Evolutionary conservation across 2,113 vertebrate genomes (phyloP).

Genomic region (Columba janthina): DNA sequence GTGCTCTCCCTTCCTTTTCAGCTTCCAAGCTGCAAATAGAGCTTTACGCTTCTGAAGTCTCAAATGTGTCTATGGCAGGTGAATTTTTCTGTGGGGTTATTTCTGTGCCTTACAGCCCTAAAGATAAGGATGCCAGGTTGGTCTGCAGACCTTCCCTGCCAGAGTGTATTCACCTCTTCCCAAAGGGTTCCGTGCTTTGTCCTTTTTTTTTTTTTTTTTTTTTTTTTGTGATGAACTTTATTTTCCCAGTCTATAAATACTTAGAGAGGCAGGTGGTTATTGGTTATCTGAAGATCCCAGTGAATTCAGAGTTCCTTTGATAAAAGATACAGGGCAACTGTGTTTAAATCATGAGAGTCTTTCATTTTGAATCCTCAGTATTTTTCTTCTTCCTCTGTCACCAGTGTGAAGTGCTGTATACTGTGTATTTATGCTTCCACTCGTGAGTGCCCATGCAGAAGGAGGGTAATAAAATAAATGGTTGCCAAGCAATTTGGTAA

Average conservation of each 20-base stretch:
- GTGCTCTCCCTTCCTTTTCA: neutral
- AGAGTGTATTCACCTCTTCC: neutral
- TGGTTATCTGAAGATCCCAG: neutral
- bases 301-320: neutral
- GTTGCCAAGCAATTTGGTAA: neutral
- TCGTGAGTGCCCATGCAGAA: neutral
- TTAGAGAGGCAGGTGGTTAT: neutral
- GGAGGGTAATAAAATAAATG: neutral
- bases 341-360: neutral
- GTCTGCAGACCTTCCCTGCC: neutral
- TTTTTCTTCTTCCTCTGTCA: neutral
- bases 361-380: neutral
- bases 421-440: fast-evolving
- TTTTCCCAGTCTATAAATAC: neutral
- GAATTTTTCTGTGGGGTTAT: neutral
- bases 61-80: neutral
- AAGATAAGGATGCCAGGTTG: neutral
- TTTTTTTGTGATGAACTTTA: neutral
- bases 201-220: neutral
- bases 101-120: neutral
- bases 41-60: neutral
- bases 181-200: neutral
- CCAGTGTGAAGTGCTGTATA: neutral
- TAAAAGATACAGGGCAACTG: neutral
- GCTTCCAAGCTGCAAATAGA: neutral